Evolutionary conservation across 2,113 vertebrate species (phyloP).

Genomic region (Takifugu bimaculatus): DNA sequence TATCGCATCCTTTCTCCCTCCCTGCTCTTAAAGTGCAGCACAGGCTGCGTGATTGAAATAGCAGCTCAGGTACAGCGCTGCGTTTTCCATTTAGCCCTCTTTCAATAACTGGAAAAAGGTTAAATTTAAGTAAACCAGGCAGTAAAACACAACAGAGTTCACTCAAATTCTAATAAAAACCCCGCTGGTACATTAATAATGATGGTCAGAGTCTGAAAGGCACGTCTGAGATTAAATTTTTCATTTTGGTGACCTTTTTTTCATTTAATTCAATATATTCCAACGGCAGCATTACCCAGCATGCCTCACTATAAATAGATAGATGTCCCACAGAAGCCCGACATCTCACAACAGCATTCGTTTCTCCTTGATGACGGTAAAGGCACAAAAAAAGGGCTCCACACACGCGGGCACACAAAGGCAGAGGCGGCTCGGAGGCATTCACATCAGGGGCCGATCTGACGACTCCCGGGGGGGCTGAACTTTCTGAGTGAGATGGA

Average conservation of each 20-base stretch:
- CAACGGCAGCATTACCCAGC: no score
- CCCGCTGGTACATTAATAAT: slow-evolving; percentile 23
- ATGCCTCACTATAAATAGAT: no score
- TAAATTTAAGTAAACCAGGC: slow-evolving; percentile 49
- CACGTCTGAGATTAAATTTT: background rate
- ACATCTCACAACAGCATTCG: no score
- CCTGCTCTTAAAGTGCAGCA: slow-evolving; percentile 44
- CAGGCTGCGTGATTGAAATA: slow-evolving; percentile 51
- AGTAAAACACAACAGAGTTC: slow-evolving; percentile 54
- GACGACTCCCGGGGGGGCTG: slow-evolving; percentile 62
- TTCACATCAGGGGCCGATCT: slow-evolving; percentile 54
- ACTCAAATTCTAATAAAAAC: slow-evolving; percentile 58
- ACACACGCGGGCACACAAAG: slow-evolving; percentile 21
- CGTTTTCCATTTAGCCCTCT: slow-evolving; percentile 68
- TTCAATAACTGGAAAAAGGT: slow-evolving; percentile 59
- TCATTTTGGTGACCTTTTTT: background rate
- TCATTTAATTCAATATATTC: no score
- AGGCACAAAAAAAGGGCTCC: slow-evolving; percentile 16
- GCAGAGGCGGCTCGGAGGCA: slow-evolving; percentile 26
- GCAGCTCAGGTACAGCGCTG: slow-evolving; percentile 46
- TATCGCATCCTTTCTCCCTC: background rate
- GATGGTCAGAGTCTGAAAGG: slow-evolving; percentile 28
- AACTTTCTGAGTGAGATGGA: slow-evolving; percentile 74
- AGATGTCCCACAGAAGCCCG: no score
- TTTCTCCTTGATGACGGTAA: no score